Base-by-base conservation (phyloP, 2,797 vertebrate species). In the Artibeus lituratus region DNA sequence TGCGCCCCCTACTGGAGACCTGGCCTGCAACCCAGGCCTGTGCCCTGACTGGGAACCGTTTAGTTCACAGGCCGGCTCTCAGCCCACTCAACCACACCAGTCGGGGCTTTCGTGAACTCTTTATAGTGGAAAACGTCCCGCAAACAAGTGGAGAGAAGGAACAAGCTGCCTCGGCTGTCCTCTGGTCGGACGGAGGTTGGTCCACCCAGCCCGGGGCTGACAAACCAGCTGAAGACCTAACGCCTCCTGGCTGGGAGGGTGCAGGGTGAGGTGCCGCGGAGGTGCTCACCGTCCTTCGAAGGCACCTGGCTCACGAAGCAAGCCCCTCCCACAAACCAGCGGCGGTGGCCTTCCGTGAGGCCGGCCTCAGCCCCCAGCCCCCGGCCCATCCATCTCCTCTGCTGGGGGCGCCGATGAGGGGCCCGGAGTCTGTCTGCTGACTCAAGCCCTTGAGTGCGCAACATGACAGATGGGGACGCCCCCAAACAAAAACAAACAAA, bases 261-360 rank as follows among this genome's bases (percentile, higher is more conserved):
- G 53, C 11, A 0, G 10, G 2, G 0, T 0, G 16, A 5, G 35
- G 21, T 0, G 44, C 4, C 11, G 1, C n/a, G n/a, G n/a, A 3
- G 2, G 1, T 16, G 3, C 47, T 12, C 47, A 0, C 8, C 1
- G 2, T 42, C 6, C 18, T 3, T 19, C 4, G 19, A 2, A 24
- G 80, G 4, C 2, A 4, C 37, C 35, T 0, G 18, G 35, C 42
- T 37, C 0, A 3, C 26, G 10, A 8, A 10, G 1, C 11, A 2
- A 1, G 10, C 10, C 2, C 3, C 37, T 15, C 44, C 16, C 44
- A 4, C 44, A 5, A 7, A 4, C 22, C 22, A 5, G 26, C 0
- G 0, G 29, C 15, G 4, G 19, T 18, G 0, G 39, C 10, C 10
- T 19, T 3, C 29, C 4, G 4, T 1, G 29, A 2, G 6, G 37